Percentiles rank a stretch among this genome's conserved stretches.
Evolutionary conservation across 1,140 invertebrate genomes (phyloP).

Genomic region (Leptinotarsa lineolata): DNA sequence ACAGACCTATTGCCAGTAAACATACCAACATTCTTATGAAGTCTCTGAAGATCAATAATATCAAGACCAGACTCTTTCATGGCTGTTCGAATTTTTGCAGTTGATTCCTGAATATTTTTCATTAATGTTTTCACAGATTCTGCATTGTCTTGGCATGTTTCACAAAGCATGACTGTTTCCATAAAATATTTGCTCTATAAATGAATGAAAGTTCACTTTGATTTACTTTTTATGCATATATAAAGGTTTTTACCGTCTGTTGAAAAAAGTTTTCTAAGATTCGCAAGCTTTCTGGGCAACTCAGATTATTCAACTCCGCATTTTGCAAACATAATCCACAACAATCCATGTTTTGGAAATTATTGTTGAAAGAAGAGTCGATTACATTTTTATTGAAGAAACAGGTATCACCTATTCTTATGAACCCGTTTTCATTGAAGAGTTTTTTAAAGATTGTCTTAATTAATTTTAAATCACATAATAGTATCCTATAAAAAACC

Average conservation of each 20-base stretch:
- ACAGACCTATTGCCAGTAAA: background rate
- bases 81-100: background rate
- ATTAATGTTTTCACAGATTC: background rate
- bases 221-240: no score
- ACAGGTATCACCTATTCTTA: no score
- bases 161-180: background rate
- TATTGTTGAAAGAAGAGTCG: no score
- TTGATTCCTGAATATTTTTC: background rate
- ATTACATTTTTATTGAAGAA: no score
- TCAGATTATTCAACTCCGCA: background rate
- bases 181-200: background rate
- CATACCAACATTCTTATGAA: background rate
- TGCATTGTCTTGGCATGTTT: background rate
- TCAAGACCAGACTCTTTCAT: background rate
- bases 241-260: background rate
- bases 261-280: slow-evolving; percentile 1
- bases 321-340: slow-evolving; percentile 18
- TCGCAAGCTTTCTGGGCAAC: background rate
- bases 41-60: background rate
- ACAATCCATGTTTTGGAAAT: slow-evolving; percentile 1
- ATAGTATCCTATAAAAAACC: no score
- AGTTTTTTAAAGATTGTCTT: no score
- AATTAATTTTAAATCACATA: no score
- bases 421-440: no score
- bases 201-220: background rate